These are phyloP conservation scores for Puffinus mauretanicus DNA, from an alignment of 2,113 vertebrate genomes.

Conservation along the genomic window DNA sequence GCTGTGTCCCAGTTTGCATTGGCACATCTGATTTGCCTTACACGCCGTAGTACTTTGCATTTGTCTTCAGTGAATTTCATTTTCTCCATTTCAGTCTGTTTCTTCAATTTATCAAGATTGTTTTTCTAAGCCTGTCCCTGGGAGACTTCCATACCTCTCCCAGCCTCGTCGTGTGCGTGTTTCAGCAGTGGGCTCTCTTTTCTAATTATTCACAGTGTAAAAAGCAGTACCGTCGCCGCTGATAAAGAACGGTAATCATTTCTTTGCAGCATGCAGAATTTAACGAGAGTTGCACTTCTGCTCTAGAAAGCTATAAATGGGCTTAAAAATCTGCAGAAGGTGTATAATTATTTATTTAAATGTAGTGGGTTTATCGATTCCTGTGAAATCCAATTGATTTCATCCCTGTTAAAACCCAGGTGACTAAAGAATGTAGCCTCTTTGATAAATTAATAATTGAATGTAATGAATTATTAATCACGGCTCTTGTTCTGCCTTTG, in stretches of 20 bases:
- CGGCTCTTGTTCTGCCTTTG: neutral
- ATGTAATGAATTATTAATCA: conserved; percentile 19
- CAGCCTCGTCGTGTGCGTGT: neutral
- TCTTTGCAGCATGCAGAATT: neutral
- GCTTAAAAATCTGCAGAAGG: neutral
- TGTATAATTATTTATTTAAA: conserved; percentile 42
- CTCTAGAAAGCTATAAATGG: neutral
- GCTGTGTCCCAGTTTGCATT: neutral
- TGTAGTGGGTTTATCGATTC: neutral
- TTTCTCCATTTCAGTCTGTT: neutral
- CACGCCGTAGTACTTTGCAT: neutral
- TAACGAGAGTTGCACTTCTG: neutral
- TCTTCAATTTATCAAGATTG: neutral
- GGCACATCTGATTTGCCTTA: neutral
- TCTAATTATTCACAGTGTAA: neutral
- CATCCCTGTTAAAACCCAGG: neutral
- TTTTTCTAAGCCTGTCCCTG: neutral
- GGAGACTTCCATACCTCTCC: neutral
- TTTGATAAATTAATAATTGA: conserved; percentile 58
- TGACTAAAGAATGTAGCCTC: conserved; percentile 7
- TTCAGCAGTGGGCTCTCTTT: neutral
- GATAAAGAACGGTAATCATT: neutral
- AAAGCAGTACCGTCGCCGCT: neutral
- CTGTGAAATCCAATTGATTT: neutral
- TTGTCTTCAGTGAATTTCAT: neutral